Evolutionary conservation across 2,888 invertebrate species (phyloP).

Genomic region (Lithophane semibrunnea): DNA sequence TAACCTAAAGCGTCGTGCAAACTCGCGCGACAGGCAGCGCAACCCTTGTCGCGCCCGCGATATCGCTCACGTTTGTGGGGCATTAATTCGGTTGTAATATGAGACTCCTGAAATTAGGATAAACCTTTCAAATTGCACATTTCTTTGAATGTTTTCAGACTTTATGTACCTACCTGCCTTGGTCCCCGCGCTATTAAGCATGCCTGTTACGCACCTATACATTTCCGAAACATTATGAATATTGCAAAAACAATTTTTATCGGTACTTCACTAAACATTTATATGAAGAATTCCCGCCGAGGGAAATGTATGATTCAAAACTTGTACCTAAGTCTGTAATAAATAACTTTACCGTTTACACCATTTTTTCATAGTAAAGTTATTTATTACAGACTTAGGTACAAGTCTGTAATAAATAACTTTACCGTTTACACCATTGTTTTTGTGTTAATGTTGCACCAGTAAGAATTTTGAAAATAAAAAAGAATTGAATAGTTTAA

Average conservation of each 20-base stretch:
- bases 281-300: constrained; percentile 37
- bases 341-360: too few relatives aligned
- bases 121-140: not conserved
- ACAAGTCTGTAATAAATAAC: too few relatives aligned
- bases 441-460: too few relatives aligned
- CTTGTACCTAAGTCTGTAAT: too few relatives aligned
- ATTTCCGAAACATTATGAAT: constrained; percentile 12
- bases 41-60: too few relatives aligned
- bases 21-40: too few relatives aligned
- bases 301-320: constrained; percentile 58
- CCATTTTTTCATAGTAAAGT: too few relatives aligned
- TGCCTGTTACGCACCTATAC: not conserved
- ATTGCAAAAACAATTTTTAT: constrained; percentile 32
- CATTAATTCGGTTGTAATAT: not conserved
- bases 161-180: not conserved
- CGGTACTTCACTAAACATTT: constrained; percentile 29
- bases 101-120: constrained; percentile 3
- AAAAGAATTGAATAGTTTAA: too few relatives aligned
- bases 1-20: not conserved
- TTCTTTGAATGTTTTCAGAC: not conserved
- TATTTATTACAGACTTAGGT: too few relatives aligned
- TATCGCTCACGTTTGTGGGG: too few relatives aligned
- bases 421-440: too few relatives aligned
- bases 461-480: not conserved
- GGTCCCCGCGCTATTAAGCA: constrained; percentile 12